Evolutionary conservation across 2,888 invertebrate genomes (phyloP).

Genomic region (Incurvaria masculella): DNA sequence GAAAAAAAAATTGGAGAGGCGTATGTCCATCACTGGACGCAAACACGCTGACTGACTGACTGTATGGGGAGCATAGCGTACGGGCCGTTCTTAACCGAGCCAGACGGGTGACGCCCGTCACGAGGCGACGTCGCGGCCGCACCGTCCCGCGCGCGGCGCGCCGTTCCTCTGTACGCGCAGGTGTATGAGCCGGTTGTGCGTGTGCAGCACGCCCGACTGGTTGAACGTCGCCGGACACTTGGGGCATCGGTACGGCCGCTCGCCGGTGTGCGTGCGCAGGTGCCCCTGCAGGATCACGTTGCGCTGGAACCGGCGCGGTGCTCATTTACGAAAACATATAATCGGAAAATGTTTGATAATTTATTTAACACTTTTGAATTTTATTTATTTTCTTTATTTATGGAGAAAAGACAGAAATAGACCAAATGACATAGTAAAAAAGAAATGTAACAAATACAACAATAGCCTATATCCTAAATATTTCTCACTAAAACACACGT

Average conservation of each 20-base stretch:
- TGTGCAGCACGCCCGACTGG: constrained; percentile 30
- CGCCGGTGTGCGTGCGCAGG: constrained; percentile 40
- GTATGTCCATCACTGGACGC: too few relatives aligned
- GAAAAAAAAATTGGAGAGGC: too few relatives aligned
- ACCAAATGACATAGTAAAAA: too few relatives aligned
- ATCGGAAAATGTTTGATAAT: neutral
- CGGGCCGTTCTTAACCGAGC: too few relatives aligned
- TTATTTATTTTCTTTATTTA: neutral
- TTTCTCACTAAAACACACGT: too few relatives aligned
- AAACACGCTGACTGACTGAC: too few relatives aligned
- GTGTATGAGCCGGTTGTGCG: constrained; percentile 34
- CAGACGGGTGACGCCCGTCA: too few relatives aligned
- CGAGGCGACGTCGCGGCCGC: neutral
- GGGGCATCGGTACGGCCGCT: constrained; percentile 34
- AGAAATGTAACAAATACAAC: too few relatives aligned
- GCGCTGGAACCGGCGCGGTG: constrained; percentile 22
- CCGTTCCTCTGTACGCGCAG: constrained; percentile 34
- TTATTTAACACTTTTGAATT: too few relatives aligned
- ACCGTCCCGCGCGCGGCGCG: neutral
- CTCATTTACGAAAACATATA: neutral
- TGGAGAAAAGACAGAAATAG: too few relatives aligned
- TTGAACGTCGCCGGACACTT: constrained; percentile 37
- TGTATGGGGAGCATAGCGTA: too few relatives aligned
- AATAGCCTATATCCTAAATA: too few relatives aligned
- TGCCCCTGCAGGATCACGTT: constrained; percentile 33